Conservation (phyloP, 2,113 vertebrate genomes). For the Channa maculata region DNA sequence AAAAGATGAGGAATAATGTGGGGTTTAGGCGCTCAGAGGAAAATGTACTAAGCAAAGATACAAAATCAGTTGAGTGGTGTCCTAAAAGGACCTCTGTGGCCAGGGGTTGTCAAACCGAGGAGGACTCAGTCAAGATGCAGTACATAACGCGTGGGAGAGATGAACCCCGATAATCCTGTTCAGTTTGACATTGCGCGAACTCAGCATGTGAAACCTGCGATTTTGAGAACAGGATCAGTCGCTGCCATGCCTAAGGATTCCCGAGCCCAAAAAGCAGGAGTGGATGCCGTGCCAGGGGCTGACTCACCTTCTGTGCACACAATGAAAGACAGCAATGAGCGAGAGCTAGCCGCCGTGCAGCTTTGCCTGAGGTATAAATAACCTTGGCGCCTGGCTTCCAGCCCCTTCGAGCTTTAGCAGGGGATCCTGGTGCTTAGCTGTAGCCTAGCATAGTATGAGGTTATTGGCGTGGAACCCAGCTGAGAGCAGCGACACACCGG, state of each 20-base stretch:
- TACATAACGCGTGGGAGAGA: not conserved
- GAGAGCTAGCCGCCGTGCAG: slow-evolving; percentile 52
- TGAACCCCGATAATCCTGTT: not conserved
- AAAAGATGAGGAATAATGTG: slow-evolving; percentile 39
- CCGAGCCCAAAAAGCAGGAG: slow-evolving; percentile 40
- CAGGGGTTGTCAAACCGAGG: not conserved
- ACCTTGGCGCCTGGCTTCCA: slow-evolving; percentile 60
- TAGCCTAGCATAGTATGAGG: slow-evolving; percentile 75
- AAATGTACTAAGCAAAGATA: slow-evolving; percentile 6
- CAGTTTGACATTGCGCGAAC: slow-evolving; percentile 30
- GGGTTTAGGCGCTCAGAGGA: slow-evolving; percentile 35
- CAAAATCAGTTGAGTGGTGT: slow-evolving; percentile 19
- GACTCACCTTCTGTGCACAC: slow-evolving; percentile 64
- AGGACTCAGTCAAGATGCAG: slow-evolving; percentile 2
- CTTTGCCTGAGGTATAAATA: slow-evolving; percentile 72
- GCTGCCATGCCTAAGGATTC: slow-evolving; percentile 52
- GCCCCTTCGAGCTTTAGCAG: slow-evolving; percentile 62
- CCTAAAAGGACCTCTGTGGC: slow-evolving; percentile 31
- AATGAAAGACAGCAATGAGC: slow-evolving; percentile 55
- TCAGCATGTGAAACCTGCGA: slow-evolving; percentile 4
- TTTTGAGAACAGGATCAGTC: slow-evolving; percentile 52
- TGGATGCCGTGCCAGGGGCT: slow-evolving; percentile 39
- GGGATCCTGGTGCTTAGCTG: slow-evolving; percentile 69
- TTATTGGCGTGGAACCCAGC: slow-evolving; percentile 62
- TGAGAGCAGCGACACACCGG: slow-evolving; percentile 64